Evolutionary conservation across 2,797 vertebrate species (phyloP).

Genomic region (Allobates femoralis): DNA sequence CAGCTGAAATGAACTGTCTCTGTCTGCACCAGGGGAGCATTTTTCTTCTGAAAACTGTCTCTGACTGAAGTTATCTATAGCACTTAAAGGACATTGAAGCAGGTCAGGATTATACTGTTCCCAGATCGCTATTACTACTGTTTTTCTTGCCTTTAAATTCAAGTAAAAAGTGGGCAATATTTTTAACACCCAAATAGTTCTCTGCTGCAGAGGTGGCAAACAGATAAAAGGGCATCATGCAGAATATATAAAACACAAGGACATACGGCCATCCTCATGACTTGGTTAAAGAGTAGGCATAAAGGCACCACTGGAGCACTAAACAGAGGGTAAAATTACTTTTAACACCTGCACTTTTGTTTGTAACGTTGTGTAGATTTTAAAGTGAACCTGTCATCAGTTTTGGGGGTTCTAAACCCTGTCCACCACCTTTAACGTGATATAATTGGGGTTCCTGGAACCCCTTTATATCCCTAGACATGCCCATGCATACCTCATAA

Average conservation of each 20-base stretch:
- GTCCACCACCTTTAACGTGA: too few relatives aligned
- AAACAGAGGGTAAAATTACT: too few relatives aligned
- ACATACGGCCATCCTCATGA: background rate
- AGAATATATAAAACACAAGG: background rate
- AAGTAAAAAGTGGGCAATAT: background rate
- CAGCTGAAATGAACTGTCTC: constrained; percentile 28
- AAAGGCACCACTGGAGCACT: background rate
- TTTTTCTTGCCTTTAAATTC: background rate
- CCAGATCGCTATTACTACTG: background rate
- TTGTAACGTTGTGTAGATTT: too few relatives aligned
- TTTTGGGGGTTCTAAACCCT: too few relatives aligned
- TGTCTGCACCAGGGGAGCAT: background rate
- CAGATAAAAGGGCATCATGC: background rate
- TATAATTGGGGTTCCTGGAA: too few relatives aligned
- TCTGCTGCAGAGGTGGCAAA: background rate
- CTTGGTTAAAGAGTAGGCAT: too few relatives aligned
- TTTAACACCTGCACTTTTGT: too few relatives aligned
- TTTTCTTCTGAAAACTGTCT: constrained; percentile 17
- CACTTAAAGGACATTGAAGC: background rate
- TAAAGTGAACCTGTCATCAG: too few relatives aligned
- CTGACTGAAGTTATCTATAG: background rate
- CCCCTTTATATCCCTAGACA: too few relatives aligned
- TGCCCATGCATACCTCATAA: too few relatives aligned
- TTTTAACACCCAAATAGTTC: background rate
- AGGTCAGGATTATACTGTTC: background rate